Conservation (phyloP, 2,113 vertebrate genomes). For the Lichenostomus cassidix region DNA sequence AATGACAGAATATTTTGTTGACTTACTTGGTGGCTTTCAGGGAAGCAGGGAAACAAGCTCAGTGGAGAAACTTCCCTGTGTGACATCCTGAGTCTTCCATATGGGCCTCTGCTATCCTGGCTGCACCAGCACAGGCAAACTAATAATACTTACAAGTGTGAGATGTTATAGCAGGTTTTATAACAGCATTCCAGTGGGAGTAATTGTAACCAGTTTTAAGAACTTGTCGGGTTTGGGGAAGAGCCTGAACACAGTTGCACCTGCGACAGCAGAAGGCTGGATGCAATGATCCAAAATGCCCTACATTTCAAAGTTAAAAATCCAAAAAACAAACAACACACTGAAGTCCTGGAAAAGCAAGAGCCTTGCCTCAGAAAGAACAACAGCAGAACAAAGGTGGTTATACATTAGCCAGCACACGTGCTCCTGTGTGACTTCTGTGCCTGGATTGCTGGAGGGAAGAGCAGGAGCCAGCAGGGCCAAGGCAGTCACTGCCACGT, state of each 20-base stretch:
- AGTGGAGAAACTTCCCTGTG: background rate
- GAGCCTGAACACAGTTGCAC: background rate
- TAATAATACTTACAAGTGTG: background rate
- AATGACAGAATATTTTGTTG: background rate
- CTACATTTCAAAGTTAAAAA: background rate
- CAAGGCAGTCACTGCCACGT: rapidly evolving
- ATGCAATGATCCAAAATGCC: background rate
- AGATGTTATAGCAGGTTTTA: background rate
- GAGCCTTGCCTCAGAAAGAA: background rate
- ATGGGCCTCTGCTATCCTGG: background rate
- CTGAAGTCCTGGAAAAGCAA: background rate
- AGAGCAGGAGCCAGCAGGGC: background rate
- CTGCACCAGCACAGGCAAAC: background rate
- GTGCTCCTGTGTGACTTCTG: rapidly evolving
- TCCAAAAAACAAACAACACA: background rate
- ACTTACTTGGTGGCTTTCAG: background rate
- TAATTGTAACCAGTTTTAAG: background rate
- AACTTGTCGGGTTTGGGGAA: background rate
- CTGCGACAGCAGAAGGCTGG: background rate
- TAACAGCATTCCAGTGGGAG: slow-evolving; percentile 11
- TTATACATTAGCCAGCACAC: slow-evolving; percentile 33
- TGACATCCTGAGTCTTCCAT: background rate
- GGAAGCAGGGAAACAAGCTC: background rate
- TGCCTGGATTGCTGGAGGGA: background rate
- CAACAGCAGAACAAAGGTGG: background rate